Conservation (phyloP, 2,797 vertebrate genomes). For the Gobionotothen gibberifrons region DNA sequence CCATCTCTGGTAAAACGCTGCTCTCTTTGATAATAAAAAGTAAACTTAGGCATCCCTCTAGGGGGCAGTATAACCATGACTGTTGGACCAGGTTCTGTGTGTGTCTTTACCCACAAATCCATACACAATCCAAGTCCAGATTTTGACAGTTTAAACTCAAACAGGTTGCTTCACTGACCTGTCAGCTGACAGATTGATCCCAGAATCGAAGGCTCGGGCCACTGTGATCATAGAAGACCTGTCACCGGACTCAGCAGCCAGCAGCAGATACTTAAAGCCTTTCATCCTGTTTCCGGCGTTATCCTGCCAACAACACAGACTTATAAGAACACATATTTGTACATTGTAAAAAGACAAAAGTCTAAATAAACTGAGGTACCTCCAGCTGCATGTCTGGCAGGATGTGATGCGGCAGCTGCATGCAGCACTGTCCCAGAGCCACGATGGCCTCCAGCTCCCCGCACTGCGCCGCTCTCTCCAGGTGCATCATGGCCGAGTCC, state of each 20-base stretch:
- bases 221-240: constrained; percentile 93
- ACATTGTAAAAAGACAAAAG: neutral
- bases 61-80: constrained; percentile 25
- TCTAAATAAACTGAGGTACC: constrained; percentile 74
- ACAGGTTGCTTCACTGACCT: constrained; percentile 82
- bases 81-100: neutral
- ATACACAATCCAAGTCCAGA: neutral
- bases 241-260: constrained; percentile 94
- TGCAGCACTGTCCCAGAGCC: constrained; percentile 90
- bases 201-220: constrained; percentile 92
- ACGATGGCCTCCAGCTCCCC: constrained; percentile 97
- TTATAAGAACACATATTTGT: neutral
- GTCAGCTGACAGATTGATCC: constrained; percentile 87
- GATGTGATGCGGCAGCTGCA: constrained; percentile 94
- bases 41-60: constrained; percentile 13
- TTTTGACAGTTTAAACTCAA: neutral
- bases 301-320: constrained; percentile 80
- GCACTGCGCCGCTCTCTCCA: constrained; percentile 92
- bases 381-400: constrained; percentile 88
- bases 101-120: neutral
- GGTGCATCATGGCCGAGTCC: constrained; percentile 91
- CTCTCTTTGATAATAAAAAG: too few relatives aligned
- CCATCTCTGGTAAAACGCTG: too few relatives aligned
- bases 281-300: constrained; percentile 89
- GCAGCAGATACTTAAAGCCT: constrained; percentile 92